Evolutionary conservation across 2,113 vertebrate genomes (phyloP), one percentile per base, ranked within the genome.

Genomic region (Nasalis larvatus): DNA sequence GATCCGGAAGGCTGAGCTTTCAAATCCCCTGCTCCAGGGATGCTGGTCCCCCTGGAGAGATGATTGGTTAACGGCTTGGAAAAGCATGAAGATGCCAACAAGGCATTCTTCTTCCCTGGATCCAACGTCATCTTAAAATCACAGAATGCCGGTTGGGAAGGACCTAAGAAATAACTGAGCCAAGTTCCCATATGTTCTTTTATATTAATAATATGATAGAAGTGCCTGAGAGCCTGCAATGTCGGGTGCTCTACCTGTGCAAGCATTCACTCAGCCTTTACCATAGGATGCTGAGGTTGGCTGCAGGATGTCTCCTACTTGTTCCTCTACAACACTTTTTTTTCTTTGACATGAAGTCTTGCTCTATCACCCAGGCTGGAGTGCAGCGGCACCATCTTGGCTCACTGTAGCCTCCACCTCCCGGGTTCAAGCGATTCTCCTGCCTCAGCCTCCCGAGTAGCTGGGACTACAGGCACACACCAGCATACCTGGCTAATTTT

Each of bases 241-340:
- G 32, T 4, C 35, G 20, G 81, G 13, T 37, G 1, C 21, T 13
- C 69, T 10, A 37, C 21, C 30, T 16, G 1, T 6, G 11, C 69
- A 4, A 68, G 21, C 9, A 4, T 2, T 0, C 37, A 47, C 86
- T 77, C 56, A 7, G 66, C 56, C 66, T 40, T 47, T 2, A 4
- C 23, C 8, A 1, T 3, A 69, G 52, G 20, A 6, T 73, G 4
- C 37, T 49, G 60, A 27, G 4, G 23, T 4, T 13, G 0, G 4
- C 40, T 23, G 17, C 30, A 16, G 3, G 42, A 4, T 25, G 1
- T 16, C 47, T 45, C 17, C 54, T 30, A 30, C 25, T 20, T 12
- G 40, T 16, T 69, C 10, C 63, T n/a, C 9, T 63, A 63, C 47
- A 88, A 54, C 35, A 63, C 27, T 63, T 27, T 63, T 63, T 30